phyloP scores from a whole-genome alignment of 1,140 invertebrate genomes.

The Arion vulgaris region DNA sequence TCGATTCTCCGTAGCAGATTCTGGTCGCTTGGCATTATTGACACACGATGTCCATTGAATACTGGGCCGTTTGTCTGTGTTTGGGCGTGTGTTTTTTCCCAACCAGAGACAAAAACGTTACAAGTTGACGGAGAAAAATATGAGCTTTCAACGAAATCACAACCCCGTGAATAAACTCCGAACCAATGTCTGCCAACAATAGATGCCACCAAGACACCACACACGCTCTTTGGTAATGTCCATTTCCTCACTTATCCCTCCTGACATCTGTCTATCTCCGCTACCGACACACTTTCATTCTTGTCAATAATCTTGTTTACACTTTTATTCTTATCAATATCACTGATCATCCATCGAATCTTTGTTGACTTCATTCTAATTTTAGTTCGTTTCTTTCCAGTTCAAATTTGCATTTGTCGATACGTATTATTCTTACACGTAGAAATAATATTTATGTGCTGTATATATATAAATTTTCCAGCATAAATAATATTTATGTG shows the following conservation, averaged over 20 bases:
- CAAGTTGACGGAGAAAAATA: background rate
- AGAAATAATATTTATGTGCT: no score
- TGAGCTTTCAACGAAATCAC: slow-evolving; percentile 24
- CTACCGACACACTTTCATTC: background rate
- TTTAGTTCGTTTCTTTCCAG: no score
- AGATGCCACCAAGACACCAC: background rate
- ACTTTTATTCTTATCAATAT: no score
- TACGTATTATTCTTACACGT: no score
- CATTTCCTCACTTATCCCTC: background rate
- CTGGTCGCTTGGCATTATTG: slow-evolving; percentile 31
- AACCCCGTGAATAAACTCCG: background rate
- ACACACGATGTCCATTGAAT: slow-evolving; percentile 8
- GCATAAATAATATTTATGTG: no score
- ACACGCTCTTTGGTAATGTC: background rate
- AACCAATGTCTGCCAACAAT: slow-evolving; percentile 14
- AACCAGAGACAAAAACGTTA: background rate
- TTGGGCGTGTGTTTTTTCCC: background rate
- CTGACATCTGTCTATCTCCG: background rate
- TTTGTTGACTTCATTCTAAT: no score
- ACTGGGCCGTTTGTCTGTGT: background rate
- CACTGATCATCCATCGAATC: no score
- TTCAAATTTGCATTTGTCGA: no score
- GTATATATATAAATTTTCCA: no score
- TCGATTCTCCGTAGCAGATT: background rate
- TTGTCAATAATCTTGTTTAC: background rate